A percentile compares a stretch with the other conserved stretches of the same genome.
Evolutionary conservation across 2,888 invertebrate species (phyloP).

Genomic region (Smittia sp.): DNA sequence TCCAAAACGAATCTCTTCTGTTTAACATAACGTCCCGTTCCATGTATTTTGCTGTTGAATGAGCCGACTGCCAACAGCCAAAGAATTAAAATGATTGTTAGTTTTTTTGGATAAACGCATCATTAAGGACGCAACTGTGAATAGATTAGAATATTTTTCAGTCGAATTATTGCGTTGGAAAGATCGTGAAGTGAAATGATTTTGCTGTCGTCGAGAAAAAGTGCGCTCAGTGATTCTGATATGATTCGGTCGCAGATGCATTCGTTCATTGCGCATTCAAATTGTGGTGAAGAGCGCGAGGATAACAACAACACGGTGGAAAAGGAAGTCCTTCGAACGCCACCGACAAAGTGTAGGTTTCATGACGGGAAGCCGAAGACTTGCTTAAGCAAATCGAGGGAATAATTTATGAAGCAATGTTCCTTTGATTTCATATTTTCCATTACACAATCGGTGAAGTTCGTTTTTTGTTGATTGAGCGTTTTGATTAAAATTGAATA

Average conservation of each 20-base stretch:
- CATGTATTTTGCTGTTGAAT: slow-evolving; percentile 16
- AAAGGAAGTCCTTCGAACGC: slow-evolving; percentile 40
- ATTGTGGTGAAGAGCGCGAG: slow-evolving; percentile 41
- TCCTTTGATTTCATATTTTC: neutral
- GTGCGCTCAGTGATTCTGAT: slow-evolving; percentile 31
- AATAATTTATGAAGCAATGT: neutral
- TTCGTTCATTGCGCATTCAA: slow-evolving; percentile 14
- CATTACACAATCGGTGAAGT: neutral
- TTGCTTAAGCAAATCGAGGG: neutral
- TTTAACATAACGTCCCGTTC: neutral
- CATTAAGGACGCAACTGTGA: slow-evolving; percentile 37
- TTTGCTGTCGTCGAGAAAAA: slow-evolving; percentile 25
- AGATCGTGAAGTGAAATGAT: slow-evolving; percentile 26
- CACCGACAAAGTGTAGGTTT: slow-evolving; percentile 42
- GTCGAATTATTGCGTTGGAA: neutral
- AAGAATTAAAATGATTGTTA: slow-evolving; percentile 41
- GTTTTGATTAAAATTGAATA: slow-evolving; percentile 40
- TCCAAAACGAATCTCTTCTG: slow-evolving; percentile 3
- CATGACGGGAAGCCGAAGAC: neutral
- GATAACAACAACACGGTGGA: slow-evolving; percentile 42
- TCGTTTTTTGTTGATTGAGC: neutral
- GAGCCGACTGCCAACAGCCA: slow-evolving; percentile 21
- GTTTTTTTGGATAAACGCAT: slow-evolving; percentile 39
- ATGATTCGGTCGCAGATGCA: slow-evolving; percentile 42
- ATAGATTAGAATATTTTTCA: slow-evolving; percentile 36